Conservation (phyloP, 2,113 vertebrate species). For the Odocoileus hemionus region DNA sequence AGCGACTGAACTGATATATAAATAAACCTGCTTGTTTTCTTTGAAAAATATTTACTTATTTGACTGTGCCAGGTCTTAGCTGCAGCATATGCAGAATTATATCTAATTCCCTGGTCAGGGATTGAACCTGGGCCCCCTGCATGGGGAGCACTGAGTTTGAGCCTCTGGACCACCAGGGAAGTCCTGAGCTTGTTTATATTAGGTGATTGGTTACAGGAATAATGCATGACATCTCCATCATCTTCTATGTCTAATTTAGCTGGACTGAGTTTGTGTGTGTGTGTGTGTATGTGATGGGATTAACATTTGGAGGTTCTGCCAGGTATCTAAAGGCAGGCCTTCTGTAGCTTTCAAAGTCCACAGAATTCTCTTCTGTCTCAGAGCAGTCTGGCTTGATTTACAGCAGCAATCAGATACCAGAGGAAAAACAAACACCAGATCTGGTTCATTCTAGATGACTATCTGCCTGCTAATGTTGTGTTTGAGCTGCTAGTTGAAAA, state of each 20-base stretch:
- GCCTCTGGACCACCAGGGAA: neutral
- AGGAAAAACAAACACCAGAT: neutral
- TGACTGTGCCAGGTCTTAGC: neutral
- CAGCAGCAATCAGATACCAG: neutral
- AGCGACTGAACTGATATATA: neutral
- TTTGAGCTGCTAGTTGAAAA: neutral
- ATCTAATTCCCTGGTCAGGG: neutral
- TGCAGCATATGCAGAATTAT: neutral
- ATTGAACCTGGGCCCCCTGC: neutral
- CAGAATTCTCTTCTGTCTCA: neutral
- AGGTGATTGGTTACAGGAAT: neutral
- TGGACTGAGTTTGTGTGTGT: neutral
- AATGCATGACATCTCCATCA: neutral
- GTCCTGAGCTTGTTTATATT: neutral
- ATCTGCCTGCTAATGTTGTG: neutral
- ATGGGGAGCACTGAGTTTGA: neutral
- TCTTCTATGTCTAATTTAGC: neutral
- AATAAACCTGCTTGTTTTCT: neutral
- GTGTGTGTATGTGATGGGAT: neutral
- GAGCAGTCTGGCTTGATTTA: neutral
- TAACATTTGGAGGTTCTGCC: neutral
- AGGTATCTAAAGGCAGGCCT: neutral
- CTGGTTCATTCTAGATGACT: neutral
- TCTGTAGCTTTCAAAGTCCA: neutral
- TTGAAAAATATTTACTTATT: neutral